Evolutionary conservation across 2,113 vertebrate species (phyloP).

Genomic region (Odontophorus gujanensis): DNA sequence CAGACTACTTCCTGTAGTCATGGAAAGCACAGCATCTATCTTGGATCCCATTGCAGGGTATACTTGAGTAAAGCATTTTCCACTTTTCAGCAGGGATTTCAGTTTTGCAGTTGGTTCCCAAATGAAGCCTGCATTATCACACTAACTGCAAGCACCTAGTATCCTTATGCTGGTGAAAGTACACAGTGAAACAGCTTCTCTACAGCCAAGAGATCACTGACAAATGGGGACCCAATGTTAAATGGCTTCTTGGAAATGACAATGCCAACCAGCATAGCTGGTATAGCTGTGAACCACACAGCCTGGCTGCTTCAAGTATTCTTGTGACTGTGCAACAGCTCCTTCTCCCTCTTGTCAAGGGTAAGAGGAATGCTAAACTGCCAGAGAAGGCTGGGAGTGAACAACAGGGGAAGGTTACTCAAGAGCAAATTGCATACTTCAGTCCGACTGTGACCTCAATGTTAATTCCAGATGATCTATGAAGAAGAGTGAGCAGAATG

Average conservation of each 20-base stretch:
- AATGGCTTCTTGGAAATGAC: neutral
- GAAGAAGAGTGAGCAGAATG: neutral
- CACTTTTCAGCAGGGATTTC: neutral
- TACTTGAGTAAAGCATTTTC: rapidly evolving
- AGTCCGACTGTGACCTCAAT: neutral
- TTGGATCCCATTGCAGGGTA: neutral
- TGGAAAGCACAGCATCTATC: rapidly evolving
- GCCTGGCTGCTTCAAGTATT: neutral
- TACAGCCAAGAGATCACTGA: neutral
- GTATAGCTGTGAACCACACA: neutral
- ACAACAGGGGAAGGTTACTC: neutral
- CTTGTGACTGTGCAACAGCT: neutral
- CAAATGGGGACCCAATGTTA: rapidly evolving
- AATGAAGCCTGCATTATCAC: neutral
- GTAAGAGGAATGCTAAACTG: neutral
- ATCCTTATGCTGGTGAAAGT: neutral
- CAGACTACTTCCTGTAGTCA: neutral
- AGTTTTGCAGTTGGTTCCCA: neutral
- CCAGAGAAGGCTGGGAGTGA: neutral
- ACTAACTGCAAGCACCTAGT: neutral
- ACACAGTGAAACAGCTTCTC: neutral
- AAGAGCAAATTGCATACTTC: neutral
- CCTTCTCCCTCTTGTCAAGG: neutral
- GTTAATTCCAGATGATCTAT: neutral
- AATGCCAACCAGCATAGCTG: neutral